phyloP scores from a whole-genome alignment of 2,797 vertebrate genomes.

The Pelochelys cantorii region DNA sequence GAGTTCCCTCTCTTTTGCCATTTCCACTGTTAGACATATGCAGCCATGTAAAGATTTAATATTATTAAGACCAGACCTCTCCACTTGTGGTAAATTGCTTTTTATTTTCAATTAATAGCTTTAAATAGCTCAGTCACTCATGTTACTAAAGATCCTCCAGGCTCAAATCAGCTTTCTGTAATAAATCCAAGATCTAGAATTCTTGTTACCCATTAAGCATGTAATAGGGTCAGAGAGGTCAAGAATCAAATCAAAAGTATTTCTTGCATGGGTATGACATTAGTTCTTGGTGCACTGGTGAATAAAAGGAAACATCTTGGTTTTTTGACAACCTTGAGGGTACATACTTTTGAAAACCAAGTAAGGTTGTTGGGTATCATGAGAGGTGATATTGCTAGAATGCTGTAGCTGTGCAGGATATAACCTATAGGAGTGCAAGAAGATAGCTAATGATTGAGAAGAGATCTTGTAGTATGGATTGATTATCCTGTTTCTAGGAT shows the following conservation, averaged over 20 bases:
- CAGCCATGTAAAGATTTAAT: slow-evolving; percentile 6
- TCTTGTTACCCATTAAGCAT: neutral
- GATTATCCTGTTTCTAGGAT: fast-evolving
- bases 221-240: neutral
- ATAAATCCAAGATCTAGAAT: neutral
- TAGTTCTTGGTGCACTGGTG: neutral
- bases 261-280: neutral
- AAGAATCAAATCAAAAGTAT: neutral
- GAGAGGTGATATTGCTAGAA: neutral
- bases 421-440: neutral
- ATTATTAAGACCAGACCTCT: neutral
- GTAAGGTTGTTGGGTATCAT: neutral
- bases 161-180: neutral
- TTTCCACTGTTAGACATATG: neutral
- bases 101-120: slow-evolving; percentile 22
- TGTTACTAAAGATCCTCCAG: neutral
- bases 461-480: neutral
- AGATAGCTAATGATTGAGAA: neutral
- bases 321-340: neutral
- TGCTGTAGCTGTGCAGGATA: neutral
- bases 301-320: neutral
- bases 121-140: slow-evolving; percentile 16
- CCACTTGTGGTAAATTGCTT: neutral
- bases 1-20: slow-evolving; percentile 2
- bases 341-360: neutral